Evolutionary conservation across 2,113 vertebrate species (phyloP).

Genomic region (Centrocercus urophasianus): DNA sequence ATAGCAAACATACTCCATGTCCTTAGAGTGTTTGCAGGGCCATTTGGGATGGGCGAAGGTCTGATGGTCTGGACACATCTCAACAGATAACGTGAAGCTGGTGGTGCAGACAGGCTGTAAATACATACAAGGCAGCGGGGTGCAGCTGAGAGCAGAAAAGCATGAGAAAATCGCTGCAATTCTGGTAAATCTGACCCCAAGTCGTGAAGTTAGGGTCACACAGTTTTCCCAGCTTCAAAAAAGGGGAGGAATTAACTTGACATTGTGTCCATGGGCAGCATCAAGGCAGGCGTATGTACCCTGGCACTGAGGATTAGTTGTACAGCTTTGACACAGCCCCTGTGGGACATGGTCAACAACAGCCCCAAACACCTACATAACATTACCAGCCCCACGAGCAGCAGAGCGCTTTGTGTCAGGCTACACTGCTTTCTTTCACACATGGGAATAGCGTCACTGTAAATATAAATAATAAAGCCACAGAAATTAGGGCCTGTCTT

Average conservation of each 20-base stretch:
- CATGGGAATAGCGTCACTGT: neutral
- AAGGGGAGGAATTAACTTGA: neutral
- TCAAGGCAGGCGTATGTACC: rapidly evolving
- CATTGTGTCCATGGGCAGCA: neutral
- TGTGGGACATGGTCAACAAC: neutral
- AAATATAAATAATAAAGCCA: neutral
- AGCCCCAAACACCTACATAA: neutral
- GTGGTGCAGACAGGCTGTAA: neutral
- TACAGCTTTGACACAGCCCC: neutral
- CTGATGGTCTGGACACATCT: neutral
- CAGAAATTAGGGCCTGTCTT: neutral
- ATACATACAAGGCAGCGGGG: neutral
- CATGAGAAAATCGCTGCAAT: neutral
- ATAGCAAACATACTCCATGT: constrained; percentile 27
- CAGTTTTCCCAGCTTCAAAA: neutral
- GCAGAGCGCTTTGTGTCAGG: neutral
- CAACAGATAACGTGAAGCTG: neutral
- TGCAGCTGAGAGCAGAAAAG: neutral
- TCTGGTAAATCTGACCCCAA: neutral
- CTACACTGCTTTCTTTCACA: neutral
- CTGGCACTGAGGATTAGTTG: neutral
- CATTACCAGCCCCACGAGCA: neutral
- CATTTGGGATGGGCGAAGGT: constrained; percentile 23
- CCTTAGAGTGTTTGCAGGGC: neutral
- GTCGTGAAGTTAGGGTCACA: neutral